Percentiles rank a stretch among this genome's conserved stretches.
phyloP scores from a whole-genome alignment of 2,888 invertebrate genomes.

The Apotomis capreana region DNA sequence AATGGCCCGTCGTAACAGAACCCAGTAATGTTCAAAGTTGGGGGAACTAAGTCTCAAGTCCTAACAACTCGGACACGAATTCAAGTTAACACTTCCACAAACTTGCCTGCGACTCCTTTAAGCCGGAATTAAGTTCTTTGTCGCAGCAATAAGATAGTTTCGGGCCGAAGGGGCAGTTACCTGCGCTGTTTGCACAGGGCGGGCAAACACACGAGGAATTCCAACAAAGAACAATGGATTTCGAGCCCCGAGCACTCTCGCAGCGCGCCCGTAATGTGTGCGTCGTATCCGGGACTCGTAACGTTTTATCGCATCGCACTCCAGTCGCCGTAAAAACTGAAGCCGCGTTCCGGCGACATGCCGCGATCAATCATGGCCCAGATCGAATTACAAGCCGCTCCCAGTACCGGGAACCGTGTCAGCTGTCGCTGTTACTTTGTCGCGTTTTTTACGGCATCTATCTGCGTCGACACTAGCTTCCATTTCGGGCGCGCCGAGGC shows the following conservation, averaged over 20 bases:
- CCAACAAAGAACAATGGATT: conserved; percentile 55
- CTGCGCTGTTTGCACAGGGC: conserved; percentile 61
- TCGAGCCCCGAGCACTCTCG: conserved; percentile 3
- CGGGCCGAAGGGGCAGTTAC: conserved; percentile 52
- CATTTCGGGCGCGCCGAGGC: conserved; percentile 34
- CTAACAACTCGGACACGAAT: conserved; percentile 69
- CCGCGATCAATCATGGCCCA: conserved; percentile 20
- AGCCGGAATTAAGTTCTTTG: conserved; percentile 47
- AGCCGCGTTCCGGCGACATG: conserved; percentile 10
- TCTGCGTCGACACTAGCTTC: conserved; percentile 16
- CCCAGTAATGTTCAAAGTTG: not conserved
- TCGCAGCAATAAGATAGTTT: conserved; percentile 41
- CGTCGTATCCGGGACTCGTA: conserved; percentile 28
- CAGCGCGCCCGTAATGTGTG: conserved; percentile 4
- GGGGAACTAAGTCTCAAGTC: conserved; percentile 53
- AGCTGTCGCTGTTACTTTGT: conserved; percentile 25
- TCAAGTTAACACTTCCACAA: conserved; percentile 59
- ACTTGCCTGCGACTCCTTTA: conserved; percentile 41
- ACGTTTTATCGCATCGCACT: conserved; percentile 24
- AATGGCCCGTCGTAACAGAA: no score
- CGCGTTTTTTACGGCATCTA: conserved; percentile 29
- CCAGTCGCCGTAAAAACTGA: conserved; percentile 22
- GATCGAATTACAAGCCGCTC: conserved; percentile 27
- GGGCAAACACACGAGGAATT: conserved; percentile 57
- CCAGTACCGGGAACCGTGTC: conserved; percentile 26